phyloP scores from a whole-genome alignment of 2,113 vertebrate genomes.

The Lasiurus borealis region DNA sequence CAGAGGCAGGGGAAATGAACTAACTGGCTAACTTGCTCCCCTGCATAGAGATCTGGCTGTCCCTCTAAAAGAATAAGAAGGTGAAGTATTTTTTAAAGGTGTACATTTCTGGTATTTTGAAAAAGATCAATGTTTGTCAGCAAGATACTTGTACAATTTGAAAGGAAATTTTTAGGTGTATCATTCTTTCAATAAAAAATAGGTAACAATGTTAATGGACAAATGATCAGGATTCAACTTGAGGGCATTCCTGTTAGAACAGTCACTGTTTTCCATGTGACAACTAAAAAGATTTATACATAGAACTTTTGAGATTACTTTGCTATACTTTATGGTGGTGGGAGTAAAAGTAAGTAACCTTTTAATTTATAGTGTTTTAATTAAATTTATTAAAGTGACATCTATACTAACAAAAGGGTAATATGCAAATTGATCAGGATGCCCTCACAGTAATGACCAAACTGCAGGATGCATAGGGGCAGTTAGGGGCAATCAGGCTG shows the following conservation, averaged over 20 bases:
- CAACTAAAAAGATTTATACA: neutral
- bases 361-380: neutral
- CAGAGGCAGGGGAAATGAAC: neutral
- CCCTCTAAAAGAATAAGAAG: neutral
- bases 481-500: too few species aligned
- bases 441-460: too few species aligned
- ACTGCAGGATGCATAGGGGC: too few species aligned
- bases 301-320: neutral
- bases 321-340: neutral
- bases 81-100: constrained; percentile 25
- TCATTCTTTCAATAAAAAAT: constrained; percentile 45
- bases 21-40: neutral
- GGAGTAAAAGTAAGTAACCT: neutral
- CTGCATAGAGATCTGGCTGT: neutral
- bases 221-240: neutral
- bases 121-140: constrained; percentile 57
- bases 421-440: too few species aligned
- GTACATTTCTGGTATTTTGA: neutral
- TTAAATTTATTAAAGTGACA: neutral
- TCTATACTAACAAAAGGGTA: too few species aligned
- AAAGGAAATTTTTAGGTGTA: neutral
- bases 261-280: neutral
- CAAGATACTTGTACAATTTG: neutral
- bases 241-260: neutral
- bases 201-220: constrained; percentile 25